phyloP scores from a whole-genome alignment of 2,888 invertebrate genomes.

The Gastrophysa polygoni region DNA sequence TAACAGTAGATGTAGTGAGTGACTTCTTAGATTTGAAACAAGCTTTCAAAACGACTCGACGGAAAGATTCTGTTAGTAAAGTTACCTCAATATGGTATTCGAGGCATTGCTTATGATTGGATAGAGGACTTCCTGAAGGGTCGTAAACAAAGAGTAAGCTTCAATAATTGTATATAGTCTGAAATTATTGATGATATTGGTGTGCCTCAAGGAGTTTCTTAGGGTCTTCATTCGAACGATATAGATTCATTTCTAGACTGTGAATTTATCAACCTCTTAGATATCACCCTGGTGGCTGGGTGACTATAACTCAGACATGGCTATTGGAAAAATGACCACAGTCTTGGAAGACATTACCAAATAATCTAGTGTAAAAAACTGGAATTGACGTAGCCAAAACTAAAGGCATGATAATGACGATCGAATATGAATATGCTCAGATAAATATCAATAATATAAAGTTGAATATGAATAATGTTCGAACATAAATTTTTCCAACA shows the following conservation, averaged over 20 bases:
- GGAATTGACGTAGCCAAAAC: not conserved
- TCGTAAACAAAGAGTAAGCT: conserved; percentile 5
- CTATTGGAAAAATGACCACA: not conserved
- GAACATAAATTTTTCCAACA: not conserved
- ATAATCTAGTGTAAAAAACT: too few species aligned
- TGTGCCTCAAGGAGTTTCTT: too few species aligned
- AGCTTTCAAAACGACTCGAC: not conserved
- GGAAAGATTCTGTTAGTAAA: not conserved
- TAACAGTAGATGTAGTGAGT: too few species aligned
- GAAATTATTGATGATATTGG: too few species aligned
- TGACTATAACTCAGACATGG: not conserved
- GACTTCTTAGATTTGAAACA: not conserved
- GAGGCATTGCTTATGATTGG: not conserved
- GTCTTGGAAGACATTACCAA: not conserved
- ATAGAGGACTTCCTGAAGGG: not conserved
- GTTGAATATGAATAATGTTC: not conserved
- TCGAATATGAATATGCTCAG: not conserved
- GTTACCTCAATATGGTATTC: too few species aligned
- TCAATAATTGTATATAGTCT: too few species aligned
- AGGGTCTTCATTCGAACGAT: too few species aligned
- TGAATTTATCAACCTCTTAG: not conserved
- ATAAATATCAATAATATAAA: too few species aligned
- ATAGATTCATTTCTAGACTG: too few species aligned
- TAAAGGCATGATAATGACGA: not conserved
- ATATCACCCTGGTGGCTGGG: not conserved